Evolutionary conservation across 2,888 invertebrate species (phyloP).

Genomic region (Xanthorhoe designata): DNA sequence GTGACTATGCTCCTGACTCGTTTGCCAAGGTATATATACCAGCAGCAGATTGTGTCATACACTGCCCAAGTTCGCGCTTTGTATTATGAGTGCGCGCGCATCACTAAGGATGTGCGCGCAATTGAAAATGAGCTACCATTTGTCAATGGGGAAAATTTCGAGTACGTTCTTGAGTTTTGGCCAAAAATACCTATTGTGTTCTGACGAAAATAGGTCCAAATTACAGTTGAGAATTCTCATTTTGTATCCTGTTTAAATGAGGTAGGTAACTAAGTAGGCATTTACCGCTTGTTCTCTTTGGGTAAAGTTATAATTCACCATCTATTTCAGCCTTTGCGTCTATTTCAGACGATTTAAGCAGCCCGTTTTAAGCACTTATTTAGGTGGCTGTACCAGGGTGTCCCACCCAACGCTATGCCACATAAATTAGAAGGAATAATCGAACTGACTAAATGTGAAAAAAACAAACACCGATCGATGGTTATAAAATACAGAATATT

Average conservation of each 20-base stretch:
- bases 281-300: too few species aligned
- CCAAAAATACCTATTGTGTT: slow-evolving; percentile 55
- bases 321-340: too few species aligned
- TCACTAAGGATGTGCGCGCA: slow-evolving; percentile 77
- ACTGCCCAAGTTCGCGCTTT: slow-evolving; percentile 72
- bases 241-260: neutral
- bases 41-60: slow-evolving; percentile 69
- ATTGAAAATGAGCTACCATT: slow-evolving; percentile 80
- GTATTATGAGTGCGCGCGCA: slow-evolving; percentile 76
- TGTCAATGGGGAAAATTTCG: slow-evolving; percentile 78
- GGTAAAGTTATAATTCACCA: too few species aligned
- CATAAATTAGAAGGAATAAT: too few species aligned
- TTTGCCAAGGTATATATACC: slow-evolving; percentile 72
- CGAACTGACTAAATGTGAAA: too few species aligned
- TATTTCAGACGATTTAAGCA: too few species aligned
- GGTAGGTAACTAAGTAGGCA: too few species aligned
- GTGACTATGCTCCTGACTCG: slow-evolving; percentile 73
- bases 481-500: too few species aligned
- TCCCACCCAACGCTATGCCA: too few species aligned
- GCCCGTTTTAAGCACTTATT: too few species aligned
- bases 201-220: neutral
- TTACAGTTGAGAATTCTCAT: neutral
- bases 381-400: too few species aligned
- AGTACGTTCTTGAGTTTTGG: slow-evolving; percentile 74
- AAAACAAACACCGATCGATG: too few species aligned